These are phyloP conservation scores for Oscheius sp. DNA, from an alignment of 1,140 invertebrate genomes.

Conservation along the genomic window DNA sequence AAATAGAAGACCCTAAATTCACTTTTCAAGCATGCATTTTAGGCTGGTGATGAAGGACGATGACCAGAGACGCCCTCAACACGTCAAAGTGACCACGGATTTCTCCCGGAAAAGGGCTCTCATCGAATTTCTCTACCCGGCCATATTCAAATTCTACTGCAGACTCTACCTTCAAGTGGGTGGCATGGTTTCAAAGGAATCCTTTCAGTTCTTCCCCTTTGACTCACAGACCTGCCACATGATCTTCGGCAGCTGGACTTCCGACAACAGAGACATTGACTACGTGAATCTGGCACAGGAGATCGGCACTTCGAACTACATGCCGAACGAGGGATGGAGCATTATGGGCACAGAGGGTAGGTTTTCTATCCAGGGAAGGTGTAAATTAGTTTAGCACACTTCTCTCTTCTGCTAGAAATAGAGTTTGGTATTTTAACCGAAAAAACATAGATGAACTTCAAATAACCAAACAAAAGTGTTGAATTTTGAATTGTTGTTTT, in stretches of 20 bases:
- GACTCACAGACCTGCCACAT: constrained; percentile 55
- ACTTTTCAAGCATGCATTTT: neutral
- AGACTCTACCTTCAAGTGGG: constrained; percentile 32
- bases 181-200: neutral
- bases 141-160: constrained; percentile 44
- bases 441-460: no score
- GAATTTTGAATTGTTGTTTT: no score
- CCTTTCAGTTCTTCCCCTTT: constrained; percentile 46
- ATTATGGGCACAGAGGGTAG: constrained; percentile 22
- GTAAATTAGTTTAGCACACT: no score
- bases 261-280: constrained; percentile 53
- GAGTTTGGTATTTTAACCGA: no score
- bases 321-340: constrained; percentile 42
- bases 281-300: constrained; percentile 32
- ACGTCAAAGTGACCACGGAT: constrained; percentile 37
- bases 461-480: no score
- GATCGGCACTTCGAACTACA: constrained; percentile 38
- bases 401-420: no score
- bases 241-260: constrained; percentile 63
- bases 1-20: neutral
- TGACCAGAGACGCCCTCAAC: constrained; percentile 32
- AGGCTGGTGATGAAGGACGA: constrained; percentile 44
- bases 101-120: constrained; percentile 8
- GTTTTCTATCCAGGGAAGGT: no score
- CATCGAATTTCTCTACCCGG: constrained; percentile 39